phyloP scores from a whole-genome alignment of 2,797 vertebrate genomes.

The Lagocephalus sceleratus region DNA sequence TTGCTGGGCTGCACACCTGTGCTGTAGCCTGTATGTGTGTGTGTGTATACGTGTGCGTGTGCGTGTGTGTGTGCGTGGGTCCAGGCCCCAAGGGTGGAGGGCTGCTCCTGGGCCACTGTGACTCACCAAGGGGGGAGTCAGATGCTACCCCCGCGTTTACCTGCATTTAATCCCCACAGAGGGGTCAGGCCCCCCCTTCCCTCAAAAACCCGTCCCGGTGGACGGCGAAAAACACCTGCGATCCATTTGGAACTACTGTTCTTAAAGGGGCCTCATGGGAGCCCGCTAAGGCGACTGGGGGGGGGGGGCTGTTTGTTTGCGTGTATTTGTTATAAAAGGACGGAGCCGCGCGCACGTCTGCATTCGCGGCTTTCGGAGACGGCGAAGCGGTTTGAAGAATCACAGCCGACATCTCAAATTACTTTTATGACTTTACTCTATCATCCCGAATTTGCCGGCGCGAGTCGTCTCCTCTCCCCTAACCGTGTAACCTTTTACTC shows the following conservation, averaged over 20 bases:
- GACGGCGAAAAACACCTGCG: slow-evolving; percentile 54
- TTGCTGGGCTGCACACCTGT: slow-evolving; percentile 63
- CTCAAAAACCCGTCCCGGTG: slow-evolving; percentile 38
- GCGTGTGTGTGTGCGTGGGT: slow-evolving; percentile 31
- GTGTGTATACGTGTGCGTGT: slow-evolving; percentile 26
- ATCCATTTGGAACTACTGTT: slow-evolving; percentile 59
- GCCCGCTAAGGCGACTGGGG: slow-evolving; percentile 4
- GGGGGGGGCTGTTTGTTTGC: slow-evolving; percentile 36
- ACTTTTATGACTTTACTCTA: slow-evolving; percentile 66
- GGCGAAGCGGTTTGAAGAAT: slow-evolving; percentile 38
- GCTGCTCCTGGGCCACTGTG: slow-evolving; percentile 47
- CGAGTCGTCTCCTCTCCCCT: slow-evolving; percentile 37
- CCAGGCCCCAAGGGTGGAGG: slow-evolving; percentile 51
- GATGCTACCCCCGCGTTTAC: slow-evolving; percentile 48
- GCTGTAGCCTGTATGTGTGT: slow-evolving; percentile 35
- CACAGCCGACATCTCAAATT: slow-evolving; percentile 59
- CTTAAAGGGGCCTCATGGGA: slow-evolving; percentile 55
- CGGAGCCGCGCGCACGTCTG: slow-evolving; percentile 19
- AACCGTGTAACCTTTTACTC: slow-evolving; percentile 66
- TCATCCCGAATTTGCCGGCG: slow-evolving; percentile 59
- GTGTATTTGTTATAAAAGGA: slow-evolving; percentile 36
- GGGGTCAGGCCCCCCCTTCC: slow-evolving; percentile 52
- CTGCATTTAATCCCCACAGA: slow-evolving; percentile 63
- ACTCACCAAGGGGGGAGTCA: slow-evolving; percentile 43
- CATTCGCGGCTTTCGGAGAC: slow-evolving; percentile 7